Conservation (phyloP, 2,888 invertebrate genomes). For the Drosophila nr. perissopoda region DNA sequence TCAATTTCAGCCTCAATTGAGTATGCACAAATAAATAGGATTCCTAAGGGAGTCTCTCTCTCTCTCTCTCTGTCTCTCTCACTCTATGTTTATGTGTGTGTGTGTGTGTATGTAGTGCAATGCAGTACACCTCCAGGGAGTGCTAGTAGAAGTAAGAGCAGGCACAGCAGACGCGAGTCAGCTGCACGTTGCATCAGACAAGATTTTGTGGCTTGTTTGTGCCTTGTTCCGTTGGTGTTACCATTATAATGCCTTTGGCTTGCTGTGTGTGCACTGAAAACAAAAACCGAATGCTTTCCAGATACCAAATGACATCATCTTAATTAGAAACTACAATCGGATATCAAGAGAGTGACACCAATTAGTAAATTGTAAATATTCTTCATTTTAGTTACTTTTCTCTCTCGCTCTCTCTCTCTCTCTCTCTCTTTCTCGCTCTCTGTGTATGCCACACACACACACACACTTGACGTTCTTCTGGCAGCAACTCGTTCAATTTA, state of each 20-base stretch:
- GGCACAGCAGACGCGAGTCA: slow-evolving; percentile 12
- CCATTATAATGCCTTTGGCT: slow-evolving; percentile 12
- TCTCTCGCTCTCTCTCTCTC: not conserved
- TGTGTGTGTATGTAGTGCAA: slow-evolving; percentile 6
- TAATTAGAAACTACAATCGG: not conserved
- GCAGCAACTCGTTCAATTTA: slow-evolving; percentile 32
- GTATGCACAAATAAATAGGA: slow-evolving; percentile 26
- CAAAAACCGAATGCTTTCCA: not conserved
- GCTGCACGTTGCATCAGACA: slow-evolving; percentile 23
- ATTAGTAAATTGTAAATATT: not conserved
- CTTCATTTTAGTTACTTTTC: not conserved
- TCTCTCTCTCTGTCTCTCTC: not conserved
- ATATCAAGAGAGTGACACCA: not conserved
- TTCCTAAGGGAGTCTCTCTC: slow-evolving; percentile 14
- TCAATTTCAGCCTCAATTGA: slow-evolving; percentile 34
- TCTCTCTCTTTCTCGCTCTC: not conserved
- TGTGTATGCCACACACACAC: not conserved
- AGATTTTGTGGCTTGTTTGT: slow-evolving; percentile 5
- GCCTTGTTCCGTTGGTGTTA: slow-evolving; percentile 16
- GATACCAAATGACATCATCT: not conserved
- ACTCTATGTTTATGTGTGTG: not conserved
- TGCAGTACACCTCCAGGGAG: slow-evolving; percentile 3
- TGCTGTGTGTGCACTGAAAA: slow-evolving; percentile 1
- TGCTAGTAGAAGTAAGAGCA: not conserved
- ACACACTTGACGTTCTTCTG: slow-evolving; percentile 47